A percentile compares a stretch with the other conserved stretches of the same genome.
Evolutionary conservation across 1,140 invertebrate species (phyloP).

Genomic region (Heterodera schachtii): DNA sequence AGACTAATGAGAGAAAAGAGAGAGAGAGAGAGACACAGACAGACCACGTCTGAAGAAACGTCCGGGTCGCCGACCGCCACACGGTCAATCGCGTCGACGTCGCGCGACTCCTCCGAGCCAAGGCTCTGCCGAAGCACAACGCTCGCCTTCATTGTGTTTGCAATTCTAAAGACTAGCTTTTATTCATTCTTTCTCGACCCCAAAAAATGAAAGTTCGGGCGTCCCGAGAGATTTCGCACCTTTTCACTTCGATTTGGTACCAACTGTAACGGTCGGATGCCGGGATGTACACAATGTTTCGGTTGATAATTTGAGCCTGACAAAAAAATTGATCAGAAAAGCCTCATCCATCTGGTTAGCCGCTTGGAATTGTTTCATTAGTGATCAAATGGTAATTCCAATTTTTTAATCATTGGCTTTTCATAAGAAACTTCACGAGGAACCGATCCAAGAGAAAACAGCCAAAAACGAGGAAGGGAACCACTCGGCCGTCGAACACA

Average conservation of each 20-base stretch:
- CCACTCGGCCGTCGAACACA: not conserved
- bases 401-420: conserved; percentile 22
- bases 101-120: conserved; percentile 45
- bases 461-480: not conserved
- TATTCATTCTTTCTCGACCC: not conserved
- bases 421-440: not conserved
- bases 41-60: conserved; percentile 43
- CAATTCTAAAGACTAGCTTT: conserved; percentile 38
- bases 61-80: conserved; percentile 56
- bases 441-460: not conserved
- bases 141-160: conserved; percentile 57
- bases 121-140: conserved; percentile 54
- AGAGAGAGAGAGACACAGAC: not conserved
- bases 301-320: conserved; percentile 55
- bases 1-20: not conserved
- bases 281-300: conserved; percentile 61
- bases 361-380: conserved; percentile 18
- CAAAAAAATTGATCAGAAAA: conserved; percentile 18
- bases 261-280: conserved; percentile 58
- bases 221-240: conserved; percentile 6
- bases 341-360: conserved; percentile 24
- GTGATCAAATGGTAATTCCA: conserved; percentile 30
- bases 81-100: conserved; percentile 51
- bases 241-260: conserved; percentile 57
- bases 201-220: not conserved